phyloP scores from a whole-genome alignment of 1,140 invertebrate genomes.

The Orius laevigatus region DNA sequence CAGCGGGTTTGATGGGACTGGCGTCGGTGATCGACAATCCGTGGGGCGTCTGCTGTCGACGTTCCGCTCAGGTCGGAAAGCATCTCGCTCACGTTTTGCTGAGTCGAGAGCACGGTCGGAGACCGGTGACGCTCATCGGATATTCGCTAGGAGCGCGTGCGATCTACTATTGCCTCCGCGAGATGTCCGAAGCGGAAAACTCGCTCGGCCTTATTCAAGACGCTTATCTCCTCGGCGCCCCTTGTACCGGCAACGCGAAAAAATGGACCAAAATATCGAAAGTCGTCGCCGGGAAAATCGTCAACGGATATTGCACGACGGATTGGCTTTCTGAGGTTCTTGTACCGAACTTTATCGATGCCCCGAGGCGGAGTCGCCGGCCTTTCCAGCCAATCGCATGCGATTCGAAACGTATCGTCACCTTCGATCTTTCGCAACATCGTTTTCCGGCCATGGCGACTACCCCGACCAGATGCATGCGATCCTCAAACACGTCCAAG shows the following conservation, averaged over 20 bases:
- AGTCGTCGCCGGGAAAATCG: constrained; percentile 44
- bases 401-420: constrained; percentile 36
- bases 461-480: constrained; percentile 43
- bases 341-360: constrained; percentile 44
- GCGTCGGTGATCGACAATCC: constrained; percentile 55
- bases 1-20: constrained; percentile 41
- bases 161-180: constrained; percentile 41
- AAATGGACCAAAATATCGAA: constrained; percentile 37
- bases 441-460: constrained; percentile 28
- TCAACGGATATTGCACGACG: constrained; percentile 47
- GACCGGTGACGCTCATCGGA: constrained; percentile 56
- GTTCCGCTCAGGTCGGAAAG: constrained; percentile 46
- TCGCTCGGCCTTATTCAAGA: constrained; percentile 51
- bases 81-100: constrained; percentile 51
- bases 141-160: constrained; percentile 55
- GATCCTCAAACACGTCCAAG: constrained; percentile 29
- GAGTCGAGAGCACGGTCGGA: constrained; percentile 43
- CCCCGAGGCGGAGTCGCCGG: constrained; percentile 42
- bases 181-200: constrained; percentile 34
- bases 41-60: constrained; percentile 52
- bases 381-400: constrained; percentile 35
- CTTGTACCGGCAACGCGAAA: constrained; percentile 35
- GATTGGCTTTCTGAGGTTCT: constrained; percentile 37
- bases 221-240: constrained; percentile 51
- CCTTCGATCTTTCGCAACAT: constrained; percentile 42